Evolutionary conservation across 2,888 invertebrate species (phyloP), one percentile per base, ranked within the genome.

Genomic region (Parnassius glacialis): DNA sequence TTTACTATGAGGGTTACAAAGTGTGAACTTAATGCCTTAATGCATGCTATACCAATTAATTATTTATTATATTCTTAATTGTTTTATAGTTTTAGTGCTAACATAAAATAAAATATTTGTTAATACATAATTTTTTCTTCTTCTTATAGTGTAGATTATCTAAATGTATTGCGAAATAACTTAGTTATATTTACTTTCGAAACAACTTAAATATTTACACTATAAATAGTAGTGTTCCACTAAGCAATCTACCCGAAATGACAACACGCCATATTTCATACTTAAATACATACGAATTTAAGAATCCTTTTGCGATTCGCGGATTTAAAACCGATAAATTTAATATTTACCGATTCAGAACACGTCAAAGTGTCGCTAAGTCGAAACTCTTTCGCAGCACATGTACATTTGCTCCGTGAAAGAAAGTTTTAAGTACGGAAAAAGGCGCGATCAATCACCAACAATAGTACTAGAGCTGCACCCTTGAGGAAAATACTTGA

Each of bases 401-500:
- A 84, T 89, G 88, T 84, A 83, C 77, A 65, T 72, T 59, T 52
- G 65, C 58, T 52, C 41, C 47, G 57, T 51, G 52, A 65, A 76
- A 74, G 75, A 76, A 80, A 76, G 75, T 75, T 85, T 82, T 79
- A 85, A 85, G 83, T 80, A 80, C 75, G 71, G 79, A 75, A 78
- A 62, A 76, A 75, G 68, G 75, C 74, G 75, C 83, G 81, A 91
- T 91, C 90, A 85, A 91, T 91, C 90, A 87, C 88, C 70, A 77
- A 84, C 86, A 83, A 83, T 81, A 80, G 80, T 72, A 75, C 76
- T 72, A 47, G 70, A 77, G 83, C 70, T 76, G 81, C 80, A 80
- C 90, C 89, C 88, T 74, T 70, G 80, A 80, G 89, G 85, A 88
- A 90, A 48, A 88, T 90, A 87, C 75, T 90, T 83, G 78, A 82